Evolutionary conservation across 2,113 vertebrate species (phyloP).

Genomic region (Aspidoscelis tigris): DNA sequence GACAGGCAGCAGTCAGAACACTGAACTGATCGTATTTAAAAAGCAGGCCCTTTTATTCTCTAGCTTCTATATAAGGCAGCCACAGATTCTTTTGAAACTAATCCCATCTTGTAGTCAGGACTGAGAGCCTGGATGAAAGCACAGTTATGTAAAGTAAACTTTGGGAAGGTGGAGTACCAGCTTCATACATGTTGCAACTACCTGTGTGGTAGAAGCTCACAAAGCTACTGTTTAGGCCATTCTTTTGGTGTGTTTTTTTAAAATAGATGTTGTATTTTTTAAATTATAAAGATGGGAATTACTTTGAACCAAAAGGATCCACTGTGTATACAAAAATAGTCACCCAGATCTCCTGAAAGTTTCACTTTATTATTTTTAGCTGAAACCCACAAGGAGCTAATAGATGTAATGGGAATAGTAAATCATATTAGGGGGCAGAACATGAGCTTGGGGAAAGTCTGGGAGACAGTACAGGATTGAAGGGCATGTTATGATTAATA

Average conservation of each 20-base stretch:
- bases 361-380: neutral
- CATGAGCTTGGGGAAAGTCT: no score
- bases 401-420: neutral
- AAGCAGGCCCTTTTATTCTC: neutral
- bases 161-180: neutral
- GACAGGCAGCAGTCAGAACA: neutral
- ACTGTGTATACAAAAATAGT: neutral
- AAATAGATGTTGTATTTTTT: neutral
- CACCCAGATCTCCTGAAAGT: neutral
- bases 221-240: neutral
- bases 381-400: neutral
- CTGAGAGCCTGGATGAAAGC: neutral
- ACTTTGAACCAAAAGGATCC: neutral
- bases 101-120: neutral
- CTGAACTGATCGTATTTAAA: neutral
- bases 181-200: neutral
- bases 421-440: rapidly evolving
- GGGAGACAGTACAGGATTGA: no score
- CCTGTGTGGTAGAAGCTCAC: neutral
- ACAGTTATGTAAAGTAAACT: neutral
- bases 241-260: neutral
- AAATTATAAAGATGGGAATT: neutral
- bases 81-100: neutral
- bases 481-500: no score
- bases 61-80: neutral